phyloP scores from a whole-genome alignment of 2,888 invertebrate species.

The Athalia circularis region DNA sequence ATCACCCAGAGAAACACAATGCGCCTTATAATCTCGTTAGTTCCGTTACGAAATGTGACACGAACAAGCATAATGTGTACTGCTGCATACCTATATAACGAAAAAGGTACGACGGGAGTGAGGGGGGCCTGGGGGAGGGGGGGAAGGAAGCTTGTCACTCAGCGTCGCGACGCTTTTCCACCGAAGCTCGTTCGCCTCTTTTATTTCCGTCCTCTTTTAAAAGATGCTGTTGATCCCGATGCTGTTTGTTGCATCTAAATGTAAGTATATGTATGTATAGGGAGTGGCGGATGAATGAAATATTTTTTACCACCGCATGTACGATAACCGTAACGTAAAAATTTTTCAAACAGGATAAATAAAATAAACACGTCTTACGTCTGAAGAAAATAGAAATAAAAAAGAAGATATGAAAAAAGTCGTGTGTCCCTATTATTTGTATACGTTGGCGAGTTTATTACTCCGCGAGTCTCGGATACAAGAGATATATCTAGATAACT shows the following conservation, averaged over 20 bases:
- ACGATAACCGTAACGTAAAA: conserved; percentile 2
- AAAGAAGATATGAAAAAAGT: too few species aligned
- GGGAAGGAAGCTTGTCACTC: conserved; percentile 30
- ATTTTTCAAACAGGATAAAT: neutral
- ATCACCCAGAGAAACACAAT: neutral
- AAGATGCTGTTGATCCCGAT: neutral
- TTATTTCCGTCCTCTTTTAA: neutral
- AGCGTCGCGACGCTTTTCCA: conserved; percentile 14
- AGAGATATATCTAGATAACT: too few species aligned
- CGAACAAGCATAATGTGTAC: conserved; percentile 7
- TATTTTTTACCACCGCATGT: neutral
- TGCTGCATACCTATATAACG: too few species aligned
- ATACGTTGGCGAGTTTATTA: too few species aligned
- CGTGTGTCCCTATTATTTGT: too few species aligned
- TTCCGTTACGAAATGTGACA: conserved; percentile 37
- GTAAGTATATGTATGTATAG: too few species aligned
- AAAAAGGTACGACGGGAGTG: too few species aligned
- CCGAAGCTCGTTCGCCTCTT: neutral
- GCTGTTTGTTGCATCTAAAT: neutral
- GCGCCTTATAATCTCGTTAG: conserved; percentile 38
- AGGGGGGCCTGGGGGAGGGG: too few species aligned
- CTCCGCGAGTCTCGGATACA: too few species aligned
- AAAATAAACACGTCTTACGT: neutral
- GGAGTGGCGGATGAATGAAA: conserved; percentile 31
- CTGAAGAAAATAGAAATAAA: neutral